phyloP scores from a whole-genome alignment of 1,140 invertebrate species.

The Cecropterus lyciades region DNA sequence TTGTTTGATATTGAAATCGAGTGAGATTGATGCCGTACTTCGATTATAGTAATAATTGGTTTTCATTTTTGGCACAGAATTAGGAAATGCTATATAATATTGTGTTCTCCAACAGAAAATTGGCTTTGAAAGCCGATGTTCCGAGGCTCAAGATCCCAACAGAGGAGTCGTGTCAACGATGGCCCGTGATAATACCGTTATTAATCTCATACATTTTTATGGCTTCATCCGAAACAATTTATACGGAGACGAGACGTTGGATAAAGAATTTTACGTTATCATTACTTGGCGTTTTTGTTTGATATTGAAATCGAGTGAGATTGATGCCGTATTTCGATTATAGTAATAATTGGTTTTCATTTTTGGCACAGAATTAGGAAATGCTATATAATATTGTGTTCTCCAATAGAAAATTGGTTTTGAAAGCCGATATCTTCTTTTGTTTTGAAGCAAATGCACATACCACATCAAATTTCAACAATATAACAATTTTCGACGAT shows the following conservation, averaged over 20 bases:
- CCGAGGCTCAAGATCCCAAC: constrained; percentile 34
- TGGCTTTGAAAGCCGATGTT: constrained; percentile 45
- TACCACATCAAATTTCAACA: too few relatives aligned
- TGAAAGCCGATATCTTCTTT: too few relatives aligned
- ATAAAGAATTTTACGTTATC: constrained; percentile 5
- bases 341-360: background rate
- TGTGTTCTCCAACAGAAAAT: too few relatives aligned
- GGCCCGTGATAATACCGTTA: constrained; percentile 57
- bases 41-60: background rate
- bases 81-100: too few relatives aligned
- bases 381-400: too few relatives aligned
- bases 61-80: background rate
- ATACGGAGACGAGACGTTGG: constrained; percentile 37
- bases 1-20: constrained; percentile 17
- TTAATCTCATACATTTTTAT: constrained; percentile 77
- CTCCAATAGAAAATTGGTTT: too few relatives aligned
- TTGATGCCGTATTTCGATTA: constrained; percentile 4
- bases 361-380: background rate
- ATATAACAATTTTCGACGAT: too few relatives aligned
- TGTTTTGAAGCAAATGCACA: too few relatives aligned
- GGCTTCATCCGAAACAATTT: constrained; percentile 65
- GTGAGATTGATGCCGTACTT: constrained; percentile 7
- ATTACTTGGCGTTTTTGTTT: constrained; percentile 5
- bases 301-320: constrained; percentile 8
- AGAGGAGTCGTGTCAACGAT: constrained; percentile 45